These are phyloP conservation scores for Zosterops lateralis DNA, from an alignment of 2,113 vertebrate genomes.

Conservation along the genomic window DNA sequence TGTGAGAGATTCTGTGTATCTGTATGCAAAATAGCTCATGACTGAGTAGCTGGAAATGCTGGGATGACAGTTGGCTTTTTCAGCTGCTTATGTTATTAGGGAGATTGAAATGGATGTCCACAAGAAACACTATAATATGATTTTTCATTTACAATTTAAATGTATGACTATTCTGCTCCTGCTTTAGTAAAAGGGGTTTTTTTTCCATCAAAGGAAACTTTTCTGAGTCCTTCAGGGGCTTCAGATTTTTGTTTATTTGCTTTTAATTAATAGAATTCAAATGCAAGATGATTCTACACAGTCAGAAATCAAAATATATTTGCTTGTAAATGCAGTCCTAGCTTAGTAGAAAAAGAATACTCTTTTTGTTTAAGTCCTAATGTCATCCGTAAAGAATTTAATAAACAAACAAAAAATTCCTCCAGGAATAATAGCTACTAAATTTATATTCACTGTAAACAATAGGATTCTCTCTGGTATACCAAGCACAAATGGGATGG, in stretches of 20 bases:
- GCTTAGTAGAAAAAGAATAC: background rate
- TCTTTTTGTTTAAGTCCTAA: background rate
- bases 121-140: background rate
- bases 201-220: background rate
- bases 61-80: background rate
- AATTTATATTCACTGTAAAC: conserved; percentile 3
- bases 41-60: background rate
- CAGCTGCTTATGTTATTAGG: background rate
- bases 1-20: background rate
- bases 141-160: conserved; percentile 8
- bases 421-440: background rate
- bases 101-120: background rate
- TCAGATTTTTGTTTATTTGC: background rate
- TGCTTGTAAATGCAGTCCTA: background rate
- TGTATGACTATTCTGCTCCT: background rate
- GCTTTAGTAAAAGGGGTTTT: background rate
- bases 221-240: background rate
- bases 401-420: background rate
- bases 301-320: background rate
- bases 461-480: background rate
- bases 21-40: background rate
- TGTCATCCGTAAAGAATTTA: background rate
- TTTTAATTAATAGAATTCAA: conserved; percentile 19
- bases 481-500: background rate
- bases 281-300: background rate